phyloP scores from a whole-genome alignment of 2,797 vertebrate genomes.

The Sibirionetta formosa region DNA sequence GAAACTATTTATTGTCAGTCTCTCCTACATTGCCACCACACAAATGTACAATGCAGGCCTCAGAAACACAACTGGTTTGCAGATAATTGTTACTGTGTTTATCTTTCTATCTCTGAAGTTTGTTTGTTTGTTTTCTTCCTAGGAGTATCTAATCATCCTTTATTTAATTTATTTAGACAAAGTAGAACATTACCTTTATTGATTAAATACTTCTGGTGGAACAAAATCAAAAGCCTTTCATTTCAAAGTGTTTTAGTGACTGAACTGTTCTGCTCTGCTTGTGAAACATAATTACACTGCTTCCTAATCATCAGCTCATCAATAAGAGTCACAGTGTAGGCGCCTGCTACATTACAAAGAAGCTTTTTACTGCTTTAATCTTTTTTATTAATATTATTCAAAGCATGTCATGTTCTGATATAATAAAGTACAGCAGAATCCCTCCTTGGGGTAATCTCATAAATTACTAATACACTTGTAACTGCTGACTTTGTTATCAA shows the following conservation, averaged over 20 bases:
- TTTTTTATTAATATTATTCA: conserved; percentile 73
- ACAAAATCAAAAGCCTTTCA: conserved; percentile 75
- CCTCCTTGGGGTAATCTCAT: conserved; percentile 51
- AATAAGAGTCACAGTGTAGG: conserved; percentile 79
- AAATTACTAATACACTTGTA: conserved; percentile 73
- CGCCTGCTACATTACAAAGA: conserved; percentile 79
- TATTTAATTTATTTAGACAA: conserved; percentile 77
- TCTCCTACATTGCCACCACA: neutral
- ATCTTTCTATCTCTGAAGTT: conserved; percentile 22
- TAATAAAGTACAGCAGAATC: conserved; percentile 74
- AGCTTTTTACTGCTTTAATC: conserved; percentile 84
- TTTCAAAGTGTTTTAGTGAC: conserved; percentile 77
- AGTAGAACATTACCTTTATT: conserved; percentile 75
- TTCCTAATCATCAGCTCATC: conserved; percentile 81
- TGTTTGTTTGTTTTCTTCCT: conserved; percentile 56
- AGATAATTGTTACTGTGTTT: conserved; percentile 33
- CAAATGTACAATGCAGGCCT: neutral
- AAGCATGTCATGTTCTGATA: conserved; percentile 80
- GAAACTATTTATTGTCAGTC: neutral
- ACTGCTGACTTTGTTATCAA: conserved; percentile 70
- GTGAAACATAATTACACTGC: conserved; percentile 79
- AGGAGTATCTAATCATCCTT: conserved; percentile 67
- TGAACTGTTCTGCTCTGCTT: conserved; percentile 80
- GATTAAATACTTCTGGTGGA: conserved; percentile 77
- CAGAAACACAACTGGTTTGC: conserved; percentile 1